Conservation (phyloP, 1,140 invertebrate species). For the Orchesella cincta region DNA sequence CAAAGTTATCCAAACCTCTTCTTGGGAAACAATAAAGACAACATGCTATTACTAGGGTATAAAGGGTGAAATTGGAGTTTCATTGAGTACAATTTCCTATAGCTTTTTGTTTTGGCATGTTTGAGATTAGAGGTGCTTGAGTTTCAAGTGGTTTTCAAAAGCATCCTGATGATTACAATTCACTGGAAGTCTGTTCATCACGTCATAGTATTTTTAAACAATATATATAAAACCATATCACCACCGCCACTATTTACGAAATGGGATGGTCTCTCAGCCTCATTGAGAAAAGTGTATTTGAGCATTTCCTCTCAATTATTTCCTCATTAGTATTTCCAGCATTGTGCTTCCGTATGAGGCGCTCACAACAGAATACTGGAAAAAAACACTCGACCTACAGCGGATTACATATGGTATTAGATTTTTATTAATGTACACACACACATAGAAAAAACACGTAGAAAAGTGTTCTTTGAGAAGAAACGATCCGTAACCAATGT, state of each 20-base stretch:
- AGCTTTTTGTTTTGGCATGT: background rate
- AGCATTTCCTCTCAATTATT: slow-evolving; percentile 27
- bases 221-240: background rate
- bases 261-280: background rate
- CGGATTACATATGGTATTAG: too few species aligned
- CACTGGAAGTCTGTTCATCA: background rate
- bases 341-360: too few species aligned
- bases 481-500: slow-evolving; percentile 15
- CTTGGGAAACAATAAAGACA: background rate
- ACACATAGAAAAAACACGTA: too few species aligned
- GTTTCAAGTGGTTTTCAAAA: background rate
- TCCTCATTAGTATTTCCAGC: slow-evolving; percentile 12
- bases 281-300: background rate
- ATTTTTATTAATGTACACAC: too few species aligned
- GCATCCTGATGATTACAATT: background rate
- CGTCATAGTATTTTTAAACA: background rate
- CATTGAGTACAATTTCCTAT: background rate
- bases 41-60: background rate
- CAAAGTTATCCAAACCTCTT: background rate
- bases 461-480: background rate
- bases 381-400: too few species aligned
- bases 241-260: background rate
- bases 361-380: too few species aligned
- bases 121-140: background rate
- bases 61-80: background rate